Evolutionary conservation across 2,113 vertebrate species (phyloP).

Genomic region (Triplophysa siluroides): DNA sequence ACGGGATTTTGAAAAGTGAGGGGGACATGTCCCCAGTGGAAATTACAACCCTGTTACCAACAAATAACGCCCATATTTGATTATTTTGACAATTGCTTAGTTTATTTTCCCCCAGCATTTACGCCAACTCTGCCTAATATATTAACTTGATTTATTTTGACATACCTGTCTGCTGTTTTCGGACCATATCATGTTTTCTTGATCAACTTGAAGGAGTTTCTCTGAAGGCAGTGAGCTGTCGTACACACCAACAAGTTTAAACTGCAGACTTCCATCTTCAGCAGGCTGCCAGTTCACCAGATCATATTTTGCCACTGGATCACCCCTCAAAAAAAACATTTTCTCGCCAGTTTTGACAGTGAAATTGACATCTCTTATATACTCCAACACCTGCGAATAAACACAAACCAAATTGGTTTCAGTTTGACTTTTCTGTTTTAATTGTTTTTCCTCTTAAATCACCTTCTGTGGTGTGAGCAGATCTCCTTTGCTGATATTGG

Average conservation of each 20-base stretch:
- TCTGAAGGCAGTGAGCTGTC: too few species aligned
- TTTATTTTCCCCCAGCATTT: neutral
- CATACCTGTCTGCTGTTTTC: neutral
- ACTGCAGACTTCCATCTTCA: too few species aligned
- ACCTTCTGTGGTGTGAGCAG: slow-evolving; percentile 33
- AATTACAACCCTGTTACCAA: too few species aligned
- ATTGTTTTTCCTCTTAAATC: neutral
- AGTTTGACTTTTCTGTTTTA: neutral
- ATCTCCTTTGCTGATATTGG: slow-evolving; percentile 13
- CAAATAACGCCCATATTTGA: neutral
- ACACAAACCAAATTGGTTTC: neutral
- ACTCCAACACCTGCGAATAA: slow-evolving; percentile 64
- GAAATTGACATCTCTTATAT: slow-evolving; percentile 67
- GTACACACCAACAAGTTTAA: too few species aligned
- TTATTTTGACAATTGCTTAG: neutral
- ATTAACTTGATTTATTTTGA: neutral
- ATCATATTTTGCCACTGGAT: too few species aligned
- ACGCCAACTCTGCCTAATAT: too few species aligned
- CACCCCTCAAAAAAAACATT: too few species aligned
- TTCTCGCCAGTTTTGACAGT: slow-evolving; percentile 60
- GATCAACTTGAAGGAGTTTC: too few species aligned
- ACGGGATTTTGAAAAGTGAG: too few species aligned
- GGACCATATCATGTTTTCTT: too few species aligned
- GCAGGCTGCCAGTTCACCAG: too few species aligned
- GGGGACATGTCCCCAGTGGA: too few species aligned